Conservation (phyloP, 2,113 vertebrate genomes). For the Circaetus gallicus region DNA sequence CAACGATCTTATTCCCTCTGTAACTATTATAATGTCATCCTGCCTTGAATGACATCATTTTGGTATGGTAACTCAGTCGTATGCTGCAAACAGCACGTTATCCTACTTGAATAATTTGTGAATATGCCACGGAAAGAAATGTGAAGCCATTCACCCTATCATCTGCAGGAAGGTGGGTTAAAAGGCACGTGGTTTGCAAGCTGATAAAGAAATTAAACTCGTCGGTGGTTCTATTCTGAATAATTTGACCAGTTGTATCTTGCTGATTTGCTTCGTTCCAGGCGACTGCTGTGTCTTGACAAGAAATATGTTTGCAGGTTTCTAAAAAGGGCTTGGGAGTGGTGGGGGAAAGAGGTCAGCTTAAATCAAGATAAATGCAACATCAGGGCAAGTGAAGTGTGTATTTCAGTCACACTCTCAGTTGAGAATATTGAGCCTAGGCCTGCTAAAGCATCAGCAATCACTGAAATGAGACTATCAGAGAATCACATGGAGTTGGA, state of each 20-base stretch:
- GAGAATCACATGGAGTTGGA: neutral
- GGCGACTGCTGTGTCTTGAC: neutral
- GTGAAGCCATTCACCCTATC: neutral
- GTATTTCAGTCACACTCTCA: neutral
- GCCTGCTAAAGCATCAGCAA: neutral
- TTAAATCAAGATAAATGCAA: neutral
- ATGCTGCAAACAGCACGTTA: too few species aligned
- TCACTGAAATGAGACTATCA: neutral
- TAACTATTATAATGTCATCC: neutral
- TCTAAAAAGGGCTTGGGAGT: neutral
- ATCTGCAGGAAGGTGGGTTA: neutral
- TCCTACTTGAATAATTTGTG: neutral
- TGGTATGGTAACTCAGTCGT: accelerated
- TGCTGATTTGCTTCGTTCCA: neutral
- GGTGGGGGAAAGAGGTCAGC: neutral
- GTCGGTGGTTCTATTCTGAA: neutral
- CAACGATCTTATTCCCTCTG: neutral
- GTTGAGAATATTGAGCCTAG: neutral
- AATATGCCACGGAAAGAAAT: too few species aligned
- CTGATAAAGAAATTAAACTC: neutral
- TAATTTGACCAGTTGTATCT: neutral
- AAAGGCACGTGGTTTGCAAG: neutral
- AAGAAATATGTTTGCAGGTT: neutral
- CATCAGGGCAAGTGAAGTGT: neutral
- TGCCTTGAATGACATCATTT: neutral